Evolutionary conservation across 2,797 vertebrate genomes (phyloP).

Genomic region (Sebastes aleutianus): DNA sequence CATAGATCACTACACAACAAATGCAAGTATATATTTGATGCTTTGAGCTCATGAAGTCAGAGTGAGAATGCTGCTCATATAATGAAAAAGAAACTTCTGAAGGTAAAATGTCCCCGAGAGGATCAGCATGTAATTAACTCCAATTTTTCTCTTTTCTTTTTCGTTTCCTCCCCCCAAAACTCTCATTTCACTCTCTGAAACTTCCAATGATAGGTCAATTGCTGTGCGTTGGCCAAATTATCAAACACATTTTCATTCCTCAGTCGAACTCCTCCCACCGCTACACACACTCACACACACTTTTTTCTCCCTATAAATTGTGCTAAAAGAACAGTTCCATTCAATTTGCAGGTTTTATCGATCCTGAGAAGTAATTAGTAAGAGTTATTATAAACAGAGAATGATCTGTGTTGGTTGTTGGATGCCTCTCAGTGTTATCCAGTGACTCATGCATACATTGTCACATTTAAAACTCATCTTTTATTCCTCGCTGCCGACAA

Average conservation of each 20-base stretch:
- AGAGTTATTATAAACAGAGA: constrained; percentile 68
- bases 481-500: constrained; percentile 26
- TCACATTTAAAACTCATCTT: constrained; percentile 41
- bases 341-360: constrained; percentile 60
- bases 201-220: constrained; percentile 27
- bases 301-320: constrained; percentile 34
- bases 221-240: constrained; percentile 32
- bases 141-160: background rate
- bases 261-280: constrained; percentile 9
- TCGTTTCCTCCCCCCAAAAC: background rate
- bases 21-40: background rate
- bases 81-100: constrained; percentile 21
- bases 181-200: constrained; percentile 21
- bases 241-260: constrained; percentile 40
- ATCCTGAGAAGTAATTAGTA: constrained; percentile 61
- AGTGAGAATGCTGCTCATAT: background rate
- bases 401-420: constrained; percentile 47
- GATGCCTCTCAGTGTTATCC: constrained; percentile 27
- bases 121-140: constrained; percentile 35
- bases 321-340: constrained; percentile 45
- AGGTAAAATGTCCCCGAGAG: constrained; percentile 16
- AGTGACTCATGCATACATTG: constrained; percentile 27
- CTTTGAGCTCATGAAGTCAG: background rate
- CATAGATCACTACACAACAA: background rate
- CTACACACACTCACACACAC: background rate